phyloP scores from a whole-genome alignment of 2,888 invertebrate species.

The Idaea straminata region DNA sequence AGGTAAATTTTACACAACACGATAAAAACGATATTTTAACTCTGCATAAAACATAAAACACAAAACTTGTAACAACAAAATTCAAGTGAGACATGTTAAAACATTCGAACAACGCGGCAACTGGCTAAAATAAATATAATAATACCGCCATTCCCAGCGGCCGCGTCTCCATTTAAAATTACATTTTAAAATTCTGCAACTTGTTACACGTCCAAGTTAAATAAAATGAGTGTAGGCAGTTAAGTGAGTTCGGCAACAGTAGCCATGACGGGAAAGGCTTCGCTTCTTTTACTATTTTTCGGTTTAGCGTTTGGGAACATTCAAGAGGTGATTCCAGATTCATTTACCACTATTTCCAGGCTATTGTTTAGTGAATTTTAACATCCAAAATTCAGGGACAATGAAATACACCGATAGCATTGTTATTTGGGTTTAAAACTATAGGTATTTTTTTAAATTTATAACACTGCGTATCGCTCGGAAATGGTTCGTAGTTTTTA shows the following conservation, averaged over 20 bases:
- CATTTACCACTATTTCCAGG: conserved; percentile 4
- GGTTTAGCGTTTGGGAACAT: conserved; percentile 25
- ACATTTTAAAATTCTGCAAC: conserved; percentile 40
- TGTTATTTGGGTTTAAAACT: conserved; percentile 15
- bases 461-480: conserved; percentile 8
- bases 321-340: conserved; percentile 40
- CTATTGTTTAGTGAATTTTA: conserved; percentile 12
- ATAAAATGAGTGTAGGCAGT: conserved; percentile 57
- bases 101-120: conserved; percentile 4
- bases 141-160: conserved; percentile 7
- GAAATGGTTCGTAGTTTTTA: neutral
- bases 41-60: conserved; percentile 11
- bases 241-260: conserved; percentile 48
- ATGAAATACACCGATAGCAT: conserved; percentile 18
- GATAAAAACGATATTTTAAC: conserved; percentile 8
- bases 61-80: conserved; percentile 17
- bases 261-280: conserved; percentile 41
- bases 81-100: conserved; percentile 7
- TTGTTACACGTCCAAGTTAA: conserved; percentile 40
- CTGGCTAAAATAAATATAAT: conserved; percentile 6
- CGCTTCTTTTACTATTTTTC: conserved; percentile 36
- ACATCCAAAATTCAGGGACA: conserved; percentile 9
- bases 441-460: conserved; percentile 17
- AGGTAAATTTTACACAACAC: neutral
- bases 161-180: conserved; percentile 24